Evolutionary conservation across 2,888 invertebrate species (phyloP), one percentile per base, ranked within the genome.

Genomic region (Iphiclides podalirius): DNA sequence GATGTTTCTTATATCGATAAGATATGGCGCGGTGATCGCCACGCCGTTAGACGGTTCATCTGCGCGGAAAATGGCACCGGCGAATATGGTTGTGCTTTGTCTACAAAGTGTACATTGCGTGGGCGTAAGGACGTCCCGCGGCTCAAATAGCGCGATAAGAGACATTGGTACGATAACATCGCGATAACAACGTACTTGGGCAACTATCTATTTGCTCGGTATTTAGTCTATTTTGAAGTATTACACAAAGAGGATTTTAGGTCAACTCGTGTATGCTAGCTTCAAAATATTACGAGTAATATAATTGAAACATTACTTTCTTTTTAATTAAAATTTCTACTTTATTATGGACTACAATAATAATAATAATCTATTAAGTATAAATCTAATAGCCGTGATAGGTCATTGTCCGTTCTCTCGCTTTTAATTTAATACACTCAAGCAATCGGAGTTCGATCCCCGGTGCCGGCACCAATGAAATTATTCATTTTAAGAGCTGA

Each of bases 1-100:
- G 75, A 77, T 20, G 61, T 69, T 66, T 68, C 60, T 69, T 63
- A 52, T 60, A 66, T 76, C 72, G 79, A 83, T 81, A 80, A 83
- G 75, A 76, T 77, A 68, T n/a, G n/a, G n/a, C n/a, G 59, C 53
- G 51, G 50, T 66, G 66, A 61, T 63, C 55, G 52, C 37, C 53
- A 54, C 40, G 60, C 55, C 66, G 66, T 20, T n/a, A 58, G 68
- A 70, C 68, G 60, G 56, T 66, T 70, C 75, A 72, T 74, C 75
- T 74, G 67, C 60, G 69, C 59, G 61, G 65, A 60, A 61, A 66
- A 65, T 61, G 56, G 59, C 58, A 70, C 67, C 66, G 60, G 53
- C 62, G 60, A 57, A 55, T 52, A 39, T 40, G 42, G 50, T 50
- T 42, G 43, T 15, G 39, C 46, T 52, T 42, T 43, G 47, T 45